Evolutionary conservation across 2,797 vertebrate species (phyloP), one percentile per base, ranked within the genome.

Genomic region (Ceryle rudis): DNA sequence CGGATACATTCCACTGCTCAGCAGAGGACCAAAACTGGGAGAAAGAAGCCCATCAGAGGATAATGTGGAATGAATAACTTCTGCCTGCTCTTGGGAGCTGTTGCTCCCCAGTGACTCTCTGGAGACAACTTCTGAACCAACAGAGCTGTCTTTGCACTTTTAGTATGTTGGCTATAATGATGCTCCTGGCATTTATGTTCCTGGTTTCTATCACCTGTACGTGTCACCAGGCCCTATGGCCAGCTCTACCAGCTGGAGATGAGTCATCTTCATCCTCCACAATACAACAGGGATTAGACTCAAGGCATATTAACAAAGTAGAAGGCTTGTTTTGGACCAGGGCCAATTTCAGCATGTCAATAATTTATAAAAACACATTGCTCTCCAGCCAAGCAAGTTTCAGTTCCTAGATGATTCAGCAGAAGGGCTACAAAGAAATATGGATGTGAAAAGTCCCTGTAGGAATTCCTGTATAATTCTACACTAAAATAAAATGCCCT

Each of bases 391-490:
- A 96, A 92, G 83, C 71, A 80, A 81, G 87, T 91, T 89, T 94
- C 91, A 90, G 94, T 95, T 96, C 91, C 73, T 84, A 89, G 91
- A 93, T 96, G 95, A 97, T 80, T 96, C 93, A 90, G 83, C 97
- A 97, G 94, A 89, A 95, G 91, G 23, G 54, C 89, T 73, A 65
- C 86, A 96, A 97, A 94, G 95, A 91, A 97, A 95, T 96, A 90
- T 78, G 70, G 93, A 87, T 71, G 78, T 74, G 91, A 89, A 87
- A 83, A 93, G 47, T 91, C 86, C 93, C 95, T 22, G 4, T 61
- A 93, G 93, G 90, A 97, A 97, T 90, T 93, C 87, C 90, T 77
- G 77, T 91, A 95, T 91, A 95, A 97, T 84, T 93, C 86, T 83
- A 58, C 70, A 84, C 78, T 91, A 73, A 91, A 95, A 96, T 92